Conservation (phyloP, 2,888 invertebrate species). For the Nematopogon swammerdamellus region DNA sequence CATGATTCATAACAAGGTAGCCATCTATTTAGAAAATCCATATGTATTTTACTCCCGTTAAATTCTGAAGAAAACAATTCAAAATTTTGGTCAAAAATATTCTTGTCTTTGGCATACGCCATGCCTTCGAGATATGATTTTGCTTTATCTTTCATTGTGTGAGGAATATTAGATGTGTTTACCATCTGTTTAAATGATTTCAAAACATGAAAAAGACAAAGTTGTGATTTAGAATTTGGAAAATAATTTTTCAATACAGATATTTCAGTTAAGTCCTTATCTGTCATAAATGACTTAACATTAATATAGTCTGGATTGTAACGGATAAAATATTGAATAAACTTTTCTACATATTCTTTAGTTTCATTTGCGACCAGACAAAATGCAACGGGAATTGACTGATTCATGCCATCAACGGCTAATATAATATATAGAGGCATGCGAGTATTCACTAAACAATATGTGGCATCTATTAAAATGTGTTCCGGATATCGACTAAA, state of each 20-base stretch:
- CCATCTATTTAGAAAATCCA: neutral
- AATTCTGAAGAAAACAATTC: neutral
- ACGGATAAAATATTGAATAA: neutral
- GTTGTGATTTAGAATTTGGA: neutral
- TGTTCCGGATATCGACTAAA: conserved; percentile 2
- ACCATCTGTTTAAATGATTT: conserved; percentile 1
- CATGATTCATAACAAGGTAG: conserved; percentile 1
- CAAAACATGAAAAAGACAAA: conserved; percentile 3
- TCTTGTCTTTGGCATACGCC: neutral
- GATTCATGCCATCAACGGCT: conserved; percentile 1
- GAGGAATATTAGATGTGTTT: neutral
- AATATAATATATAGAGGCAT: conserved; percentile 3
- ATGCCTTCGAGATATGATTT: neutral
- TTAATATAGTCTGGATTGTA: neutral
- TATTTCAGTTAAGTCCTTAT: conserved; percentile 3
- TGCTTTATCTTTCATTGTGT: neutral
- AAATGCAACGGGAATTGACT: conserved; percentile 2
- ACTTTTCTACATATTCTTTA: neutral
- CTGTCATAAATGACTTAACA: conserved; percentile 2
- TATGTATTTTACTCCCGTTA: neutral
- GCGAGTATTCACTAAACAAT: neutral
- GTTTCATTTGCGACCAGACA: conserved; percentile 1
- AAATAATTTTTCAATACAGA: neutral
- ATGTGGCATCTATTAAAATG: conserved; percentile 1
- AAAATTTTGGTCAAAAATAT: neutral